These are phyloP conservation scores for Porphyrio hochstetteri DNA, from an alignment of 2,113 vertebrate genomes.

Conservation along the genomic window DNA sequence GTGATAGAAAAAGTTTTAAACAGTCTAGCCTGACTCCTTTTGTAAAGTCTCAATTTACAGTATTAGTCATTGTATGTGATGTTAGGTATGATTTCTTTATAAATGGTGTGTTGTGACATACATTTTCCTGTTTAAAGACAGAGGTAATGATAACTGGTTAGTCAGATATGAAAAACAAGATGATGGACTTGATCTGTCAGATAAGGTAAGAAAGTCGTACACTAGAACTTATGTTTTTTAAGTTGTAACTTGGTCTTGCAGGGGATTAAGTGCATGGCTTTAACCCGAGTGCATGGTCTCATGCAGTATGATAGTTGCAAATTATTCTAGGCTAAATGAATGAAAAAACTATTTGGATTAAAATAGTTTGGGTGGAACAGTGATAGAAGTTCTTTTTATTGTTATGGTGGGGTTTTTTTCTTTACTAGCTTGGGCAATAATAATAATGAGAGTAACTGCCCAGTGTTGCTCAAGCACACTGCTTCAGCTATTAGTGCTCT, in stretches of 20 bases:
- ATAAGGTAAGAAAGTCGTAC: conserved; percentile 76
- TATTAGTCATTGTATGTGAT: neutral
- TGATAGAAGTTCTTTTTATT: neutral
- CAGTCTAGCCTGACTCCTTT: neutral
- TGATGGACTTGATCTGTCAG: conserved; percentile 55
- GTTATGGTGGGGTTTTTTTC: neutral
- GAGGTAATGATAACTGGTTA: conserved; percentile 98
- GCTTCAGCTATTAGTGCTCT: neutral
- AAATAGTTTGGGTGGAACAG: neutral
- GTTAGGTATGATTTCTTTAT: neutral
- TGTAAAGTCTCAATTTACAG: neutral
- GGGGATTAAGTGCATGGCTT: neutral
- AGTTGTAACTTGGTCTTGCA: neutral
- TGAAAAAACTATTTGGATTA: neutral
- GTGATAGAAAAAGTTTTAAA: neutral
- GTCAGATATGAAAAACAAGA: conserved; percentile 89
- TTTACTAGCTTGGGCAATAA: neutral
- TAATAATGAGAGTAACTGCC: neutral
- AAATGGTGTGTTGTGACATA: neutral
- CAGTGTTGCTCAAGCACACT: neutral
- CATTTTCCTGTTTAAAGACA: conserved; percentile 80
- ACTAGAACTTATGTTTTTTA: neutral
- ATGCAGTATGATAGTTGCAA: neutral
- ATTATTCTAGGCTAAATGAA: neutral
- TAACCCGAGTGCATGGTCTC: neutral